Base-by-base conservation (phyloP, 2,797 vertebrate genomes). In the Argentina silus region DNA sequence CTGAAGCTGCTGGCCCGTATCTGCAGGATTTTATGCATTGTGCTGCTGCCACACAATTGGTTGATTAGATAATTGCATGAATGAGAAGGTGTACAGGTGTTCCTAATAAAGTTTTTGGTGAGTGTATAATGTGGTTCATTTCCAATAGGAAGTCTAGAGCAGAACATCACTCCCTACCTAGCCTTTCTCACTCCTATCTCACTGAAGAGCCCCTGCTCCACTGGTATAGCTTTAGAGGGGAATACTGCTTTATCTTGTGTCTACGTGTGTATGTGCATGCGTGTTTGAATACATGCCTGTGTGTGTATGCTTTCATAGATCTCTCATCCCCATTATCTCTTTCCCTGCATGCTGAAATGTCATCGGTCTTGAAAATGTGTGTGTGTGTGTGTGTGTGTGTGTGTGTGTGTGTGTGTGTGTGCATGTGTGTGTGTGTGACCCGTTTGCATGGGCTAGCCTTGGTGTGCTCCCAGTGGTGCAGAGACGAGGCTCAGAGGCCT, bases 301-400 rank as follows among this genome's bases (percentile, higher is more conserved):
- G 47, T 67, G 56, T 55, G 50, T 67, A 15, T 71, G 60, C 42
- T 74, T 73, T 74, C 83, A 68, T 89, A 89, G 91, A 88, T 90
- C 89, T 86, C 87, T 90, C 90, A 90, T 89, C 78, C 84, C 89
- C 72, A 91, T 91, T 91, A 91, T 91, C 90, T 88, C 85, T 68
- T 85, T 83, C 87, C 81, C 70, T 85, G 85, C 86, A 89, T 87
- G 87, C 88, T 85, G 81, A 91, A 90, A 91, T 91, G 88, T 93
- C 87, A 87, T 87, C 81, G 89, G 87, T 90, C 82, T 90, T 87
- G 83, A 80, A 91, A 89, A 89, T 90, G 88, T 90, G 70, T 60
- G 50, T 48, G 66, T 42, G 50, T 66, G 68, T 76, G 65, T 66
- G 76, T 67, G 66, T 4, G 23, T 42, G 27, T 60, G 17, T 68